Base-by-base conservation (phyloP, 2,113 vertebrate genomes). In the Helogale parvula region DNA sequence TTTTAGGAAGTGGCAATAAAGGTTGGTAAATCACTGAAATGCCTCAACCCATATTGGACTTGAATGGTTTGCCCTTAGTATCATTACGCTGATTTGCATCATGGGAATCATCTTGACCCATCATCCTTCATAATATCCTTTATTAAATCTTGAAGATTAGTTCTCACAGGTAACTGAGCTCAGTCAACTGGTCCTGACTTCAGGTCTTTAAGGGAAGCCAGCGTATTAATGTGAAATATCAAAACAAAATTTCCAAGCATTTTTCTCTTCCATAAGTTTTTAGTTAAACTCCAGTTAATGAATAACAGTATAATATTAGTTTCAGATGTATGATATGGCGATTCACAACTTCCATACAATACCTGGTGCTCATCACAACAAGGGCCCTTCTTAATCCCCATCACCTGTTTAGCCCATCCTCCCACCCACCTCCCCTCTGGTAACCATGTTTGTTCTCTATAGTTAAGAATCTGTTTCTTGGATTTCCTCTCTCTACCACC, bases 141-240 rank as follows among this genome's bases (percentile, higher is more conserved):
- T 90, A 95, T 63, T 90, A 94, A 95, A 85, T 92, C 94, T 87
- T 98, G 97, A 98, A 99, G 98, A 99, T 99, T 98, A 98, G 98
- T 98, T 98, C 98, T 97, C 80, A 96, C 0, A 96, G 98, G 97
- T 99, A 98, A 98, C 96, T 98, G 98, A 98, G 98, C 98, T 98
- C 98, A 98, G 19, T 99, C 98, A 99, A 86, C 98, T 99, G 99
- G 98, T 23, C 98, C 98, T 98, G 65, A 93, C 83, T 89, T 96
- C 90, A 95, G 82, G 45, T 74, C 68, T 63, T 96, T 97, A 97
- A 97, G 50, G 63, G 88, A 97, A 82, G 76, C 47, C 82, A 98
- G 91, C 74, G 98, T 97, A 88, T 89, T 94, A 97, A 97, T 68
- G 74, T 88, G 76, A 92, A 96, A 65, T 84, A 88, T 93, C 92